Percentiles rank a stretch among this genome's conserved stretches.
phyloP scores from a whole-genome alignment of 2,888 invertebrate species.

The Trachelus stipa region DNA sequence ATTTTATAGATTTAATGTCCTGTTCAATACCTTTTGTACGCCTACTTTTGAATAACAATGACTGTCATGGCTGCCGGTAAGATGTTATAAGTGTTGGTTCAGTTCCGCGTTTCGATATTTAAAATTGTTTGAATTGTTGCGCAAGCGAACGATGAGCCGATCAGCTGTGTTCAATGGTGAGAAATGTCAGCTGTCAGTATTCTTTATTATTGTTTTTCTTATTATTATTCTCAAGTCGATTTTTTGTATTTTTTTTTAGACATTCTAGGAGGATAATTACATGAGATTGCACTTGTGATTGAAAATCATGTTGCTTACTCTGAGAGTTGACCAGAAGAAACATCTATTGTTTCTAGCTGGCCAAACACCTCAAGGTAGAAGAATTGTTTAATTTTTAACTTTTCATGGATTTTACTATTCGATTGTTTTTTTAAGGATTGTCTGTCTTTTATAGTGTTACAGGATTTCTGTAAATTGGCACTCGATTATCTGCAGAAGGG shows the following conservation, averaged over 20 bases:
- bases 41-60: neutral
- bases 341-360: constrained; percentile 70
- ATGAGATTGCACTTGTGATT: neutral
- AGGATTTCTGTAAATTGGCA: constrained; percentile 78
- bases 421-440: constrained; percentile 16
- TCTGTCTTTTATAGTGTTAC: constrained; percentile 69
- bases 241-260: neutral
- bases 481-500: constrained; percentile 77
- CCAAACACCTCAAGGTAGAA: constrained; percentile 69
- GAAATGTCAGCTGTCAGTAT: neutral
- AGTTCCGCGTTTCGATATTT: neutral
- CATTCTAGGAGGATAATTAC: neutral
- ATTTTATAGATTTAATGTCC: neutral
- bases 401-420: constrained; percentile 20
- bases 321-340: constrained; percentile 71
- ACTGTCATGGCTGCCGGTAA: neutral
- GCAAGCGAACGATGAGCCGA: neutral
- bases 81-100: neutral
- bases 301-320: constrained; percentile 62
- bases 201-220: neutral
- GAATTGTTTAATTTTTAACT: constrained; percentile 13
- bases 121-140: neutral
- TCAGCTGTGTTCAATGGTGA: neutral
- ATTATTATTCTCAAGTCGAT: neutral
- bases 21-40: neutral